Evolutionary conservation across 1,140 invertebrate genomes (phyloP), one percentile per base, ranked within the genome.

Genomic region (Aradophagus sp.): DNA sequence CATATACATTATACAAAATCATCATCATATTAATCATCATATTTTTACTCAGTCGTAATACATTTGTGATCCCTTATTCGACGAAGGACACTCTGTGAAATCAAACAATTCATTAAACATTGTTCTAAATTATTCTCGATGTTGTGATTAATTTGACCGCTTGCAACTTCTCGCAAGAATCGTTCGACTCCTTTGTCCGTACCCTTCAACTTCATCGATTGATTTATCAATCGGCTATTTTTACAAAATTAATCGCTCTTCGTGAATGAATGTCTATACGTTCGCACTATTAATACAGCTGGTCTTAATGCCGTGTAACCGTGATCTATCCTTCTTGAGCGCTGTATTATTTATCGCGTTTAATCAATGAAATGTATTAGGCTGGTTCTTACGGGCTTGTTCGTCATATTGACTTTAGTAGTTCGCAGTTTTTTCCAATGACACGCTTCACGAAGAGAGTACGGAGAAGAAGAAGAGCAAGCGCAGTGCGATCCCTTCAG

Each of bases 311-410:
- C 42, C 45, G 34, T 16, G 32, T 7, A 53, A 32, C 39, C 31
- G 32, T 45, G 50, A 63, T 63, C 41, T 47, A 53, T 41, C 45
- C 36, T 26, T 50, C 29, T 50, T 48, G 20, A 50, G 16, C 8
- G 35, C 1, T 70, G 8, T 17, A 71, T 63, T 63, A 71, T 71
- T 71, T 63, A 71, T 34, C 34, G 16, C 53, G 39, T 35, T 35
- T 4, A 71, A 71, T 71, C 67, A 71, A 71, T 71, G 67, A 53
- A 63, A 63, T 39, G 47, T 42, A 41, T 53, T 63, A n/a, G n/a
- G n/a, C n/a, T 58, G 52, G n/a, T 34, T 59, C 44, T 63, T 38
- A 47, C 26, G 47, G 39, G 16, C 39, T 42, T 26, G 44, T 8
- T 31, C 13, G 34, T 17, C 44, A 29, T 48, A 65, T 59, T 63